Percentiles rank a stretch among this genome's conserved stretches.
These are phyloP conservation scores for Acleris cristana DNA, from an alignment of 2,888 invertebrate species.

Conservation along the genomic window DNA sequence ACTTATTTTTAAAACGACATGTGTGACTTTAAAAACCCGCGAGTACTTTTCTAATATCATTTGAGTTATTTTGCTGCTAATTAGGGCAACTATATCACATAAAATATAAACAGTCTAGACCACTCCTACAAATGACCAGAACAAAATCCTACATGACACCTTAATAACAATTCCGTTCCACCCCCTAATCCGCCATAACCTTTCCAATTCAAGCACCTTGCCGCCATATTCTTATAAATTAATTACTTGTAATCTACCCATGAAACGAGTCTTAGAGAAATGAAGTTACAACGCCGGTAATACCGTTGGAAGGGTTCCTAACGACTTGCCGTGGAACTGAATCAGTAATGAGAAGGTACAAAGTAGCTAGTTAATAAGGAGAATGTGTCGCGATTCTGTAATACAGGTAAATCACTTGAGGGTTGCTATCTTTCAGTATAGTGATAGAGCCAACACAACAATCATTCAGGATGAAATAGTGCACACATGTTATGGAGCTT, in stretches of 20 bases:
- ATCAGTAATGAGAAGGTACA: conserved; percentile 77
- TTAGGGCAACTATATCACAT: background rate
- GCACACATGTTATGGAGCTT: too few relatives aligned
- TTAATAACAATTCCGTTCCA: conserved; percentile 28
- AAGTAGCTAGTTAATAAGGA: conserved; percentile 72
- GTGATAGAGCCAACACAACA: too few relatives aligned
- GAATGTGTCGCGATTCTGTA: conserved; percentile 64
- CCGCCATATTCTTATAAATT: conserved; percentile 83
- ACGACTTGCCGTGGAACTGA: conserved; percentile 78
- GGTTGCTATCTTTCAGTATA: too few relatives aligned
- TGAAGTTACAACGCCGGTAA: conserved; percentile 76
- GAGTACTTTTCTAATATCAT: too few relatives aligned
- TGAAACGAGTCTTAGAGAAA: conserved; percentile 80
- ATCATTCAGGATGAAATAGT: too few relatives aligned
- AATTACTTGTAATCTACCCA: conserved; percentile 84
- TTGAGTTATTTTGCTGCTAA: too few relatives aligned
- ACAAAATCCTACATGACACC: conserved; percentile 21
- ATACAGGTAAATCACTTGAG: conserved; percentile 32
- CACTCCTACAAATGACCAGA: conserved; percentile 18
- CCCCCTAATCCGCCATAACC: conserved; percentile 59
- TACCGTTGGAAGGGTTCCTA: conserved; percentile 57
- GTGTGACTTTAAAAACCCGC: too few relatives aligned
- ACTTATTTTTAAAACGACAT: too few relatives aligned
- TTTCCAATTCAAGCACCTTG: conserved; percentile 47
- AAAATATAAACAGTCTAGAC: background rate